Percentiles rank a stretch among this genome's conserved stretches.
Conservation (phyloP, 2,888 invertebrate species). For the Anagyrus pseudococci region DNA sequence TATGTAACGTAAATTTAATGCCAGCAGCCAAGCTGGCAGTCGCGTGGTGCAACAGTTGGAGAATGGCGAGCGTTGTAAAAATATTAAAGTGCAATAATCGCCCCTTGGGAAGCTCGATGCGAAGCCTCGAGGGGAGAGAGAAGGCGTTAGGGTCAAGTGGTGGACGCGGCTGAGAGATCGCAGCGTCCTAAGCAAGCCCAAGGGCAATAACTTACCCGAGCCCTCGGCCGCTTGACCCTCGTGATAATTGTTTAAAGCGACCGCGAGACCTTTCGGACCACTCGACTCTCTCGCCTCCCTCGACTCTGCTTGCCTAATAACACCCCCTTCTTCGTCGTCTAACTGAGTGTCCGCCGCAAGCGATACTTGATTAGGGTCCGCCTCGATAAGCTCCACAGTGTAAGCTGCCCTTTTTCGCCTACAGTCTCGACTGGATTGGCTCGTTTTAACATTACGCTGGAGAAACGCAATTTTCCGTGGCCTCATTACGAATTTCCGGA, state of each 20-base stretch:
- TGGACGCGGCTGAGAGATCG: neutral
- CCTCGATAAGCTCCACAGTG: neutral
- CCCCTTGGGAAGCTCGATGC: conserved; percentile 9
- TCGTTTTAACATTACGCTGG: no score
- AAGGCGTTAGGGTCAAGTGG: no score
- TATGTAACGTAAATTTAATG: no score
- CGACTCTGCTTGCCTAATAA: neutral
- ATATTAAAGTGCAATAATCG: conserved; percentile 39
- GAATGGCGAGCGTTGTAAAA: conserved; percentile 19
- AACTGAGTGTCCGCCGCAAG: conserved; percentile 13
- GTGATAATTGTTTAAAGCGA: conserved; percentile 61
- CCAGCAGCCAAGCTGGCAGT: no score
- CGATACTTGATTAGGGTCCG: conserved; percentile 32
- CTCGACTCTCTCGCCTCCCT: conserved; percentile 3
- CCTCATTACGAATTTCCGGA: no score
- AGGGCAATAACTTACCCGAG: conserved; percentile 57
- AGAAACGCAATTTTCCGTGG: no score
- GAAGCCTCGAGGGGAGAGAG: neutral
- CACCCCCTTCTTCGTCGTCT: neutral
- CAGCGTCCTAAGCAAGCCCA: conserved; percentile 50
- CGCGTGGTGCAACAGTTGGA: conserved; percentile 30
- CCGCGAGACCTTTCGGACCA: conserved; percentile 29
- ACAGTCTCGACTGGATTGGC: neutral
- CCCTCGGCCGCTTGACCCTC: conserved; percentile 52
- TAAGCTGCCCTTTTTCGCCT: neutral